phyloP scores from a whole-genome alignment of 2,797 vertebrate genomes.

The Aselliscus stoliczkanus region DNA sequence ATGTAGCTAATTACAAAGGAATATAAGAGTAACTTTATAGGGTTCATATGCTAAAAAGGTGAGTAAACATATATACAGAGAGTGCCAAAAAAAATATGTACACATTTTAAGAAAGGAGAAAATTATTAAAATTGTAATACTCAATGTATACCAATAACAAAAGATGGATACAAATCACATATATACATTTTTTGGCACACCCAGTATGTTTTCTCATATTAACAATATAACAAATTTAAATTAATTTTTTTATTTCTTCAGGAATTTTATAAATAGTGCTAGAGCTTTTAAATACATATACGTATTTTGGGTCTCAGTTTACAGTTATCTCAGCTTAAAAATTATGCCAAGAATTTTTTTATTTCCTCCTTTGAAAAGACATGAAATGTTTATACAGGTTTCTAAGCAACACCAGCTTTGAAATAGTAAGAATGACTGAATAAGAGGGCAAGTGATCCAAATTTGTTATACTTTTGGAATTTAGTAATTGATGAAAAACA shows the following conservation, averaged over 20 bases:
- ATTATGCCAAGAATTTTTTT: slow-evolving; percentile 7
- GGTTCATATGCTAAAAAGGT: not conserved
- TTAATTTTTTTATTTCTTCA: not conserved
- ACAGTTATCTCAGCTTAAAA: slow-evolving; percentile 19
- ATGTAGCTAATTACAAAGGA: not conserved
- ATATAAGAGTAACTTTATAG: not conserved
- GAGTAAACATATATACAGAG: not conserved
- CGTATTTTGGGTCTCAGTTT: not conserved
- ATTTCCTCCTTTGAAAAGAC: slow-evolving; percentile 39
- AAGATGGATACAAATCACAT: too few relatives aligned
- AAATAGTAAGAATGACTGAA: slow-evolving; percentile 47
- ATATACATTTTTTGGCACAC: too few relatives aligned
- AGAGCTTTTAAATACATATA: not conserved
- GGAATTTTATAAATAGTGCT: not conserved
- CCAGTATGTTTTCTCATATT: not conserved
- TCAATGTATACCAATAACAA: too few relatives aligned
- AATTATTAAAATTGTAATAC: too few relatives aligned
- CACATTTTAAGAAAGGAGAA: too few relatives aligned
- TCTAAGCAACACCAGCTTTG: slow-evolving; percentile 58
- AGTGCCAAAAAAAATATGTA: too few relatives aligned
- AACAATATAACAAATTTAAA: not conserved
- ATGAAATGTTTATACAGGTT: slow-evolving; percentile 49
- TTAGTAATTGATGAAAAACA: slow-evolving; percentile 60
- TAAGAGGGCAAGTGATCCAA: slow-evolving; percentile 42
- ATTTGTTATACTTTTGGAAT: slow-evolving; percentile 64